phyloP scores from a whole-genome alignment of 2,113 vertebrate genomes.

The Bombycilla garrulus region DNA sequence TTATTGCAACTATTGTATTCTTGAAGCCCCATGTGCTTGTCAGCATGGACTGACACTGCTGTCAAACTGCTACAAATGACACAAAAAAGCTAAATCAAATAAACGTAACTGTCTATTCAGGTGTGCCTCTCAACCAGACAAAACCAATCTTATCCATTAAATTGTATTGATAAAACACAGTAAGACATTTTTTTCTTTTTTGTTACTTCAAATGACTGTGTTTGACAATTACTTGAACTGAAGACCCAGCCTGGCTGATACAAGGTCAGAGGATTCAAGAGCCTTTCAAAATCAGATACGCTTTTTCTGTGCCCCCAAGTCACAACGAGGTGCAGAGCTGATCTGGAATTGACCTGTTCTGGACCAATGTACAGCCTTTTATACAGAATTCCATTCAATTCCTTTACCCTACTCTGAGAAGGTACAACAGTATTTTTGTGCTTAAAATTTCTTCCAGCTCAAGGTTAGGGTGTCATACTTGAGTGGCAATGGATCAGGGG shows the following conservation, averaged over 20 bases:
- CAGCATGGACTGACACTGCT: background rate
- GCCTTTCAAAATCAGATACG: background rate
- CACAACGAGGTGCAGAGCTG: background rate
- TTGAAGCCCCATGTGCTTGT: background rate
- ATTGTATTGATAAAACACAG: background rate
- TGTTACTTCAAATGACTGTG: background rate
- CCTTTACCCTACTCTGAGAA: background rate
- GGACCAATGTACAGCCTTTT: background rate
- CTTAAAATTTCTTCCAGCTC: background rate
- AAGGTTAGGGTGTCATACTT: background rate
- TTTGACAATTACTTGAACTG: background rate
- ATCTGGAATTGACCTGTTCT: slow-evolving; percentile 31
- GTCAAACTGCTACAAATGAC: background rate
- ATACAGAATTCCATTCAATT: slow-evolving; percentile 25
- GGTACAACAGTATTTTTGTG: background rate
- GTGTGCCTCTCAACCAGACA: background rate
- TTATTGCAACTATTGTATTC: background rate
- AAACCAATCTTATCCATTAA: slow-evolving; percentile 34
- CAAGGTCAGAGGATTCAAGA: background rate
- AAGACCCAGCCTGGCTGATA: background rate
- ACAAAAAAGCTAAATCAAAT: slow-evolving; percentile 16
- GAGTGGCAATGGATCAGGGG: background rate
- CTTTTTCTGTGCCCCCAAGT: background rate
- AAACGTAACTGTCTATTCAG: background rate
- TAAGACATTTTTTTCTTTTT: background rate